Evolutionary conservation across 2,888 invertebrate genomes (phyloP).

Genomic region (Drosophila diplacantha): DNA sequence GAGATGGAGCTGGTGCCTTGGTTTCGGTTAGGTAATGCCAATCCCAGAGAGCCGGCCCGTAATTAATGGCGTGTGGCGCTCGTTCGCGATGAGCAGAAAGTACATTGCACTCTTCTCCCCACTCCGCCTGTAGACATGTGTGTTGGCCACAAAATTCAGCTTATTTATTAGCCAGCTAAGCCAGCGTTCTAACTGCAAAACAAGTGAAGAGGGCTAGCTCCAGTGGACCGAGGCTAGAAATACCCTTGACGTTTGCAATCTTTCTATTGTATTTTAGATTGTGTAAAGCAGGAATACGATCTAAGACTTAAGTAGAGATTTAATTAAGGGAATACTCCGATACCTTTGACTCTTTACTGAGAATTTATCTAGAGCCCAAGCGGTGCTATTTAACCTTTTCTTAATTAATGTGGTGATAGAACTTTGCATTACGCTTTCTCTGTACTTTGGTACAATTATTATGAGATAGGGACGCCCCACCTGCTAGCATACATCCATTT

Average conservation of each 20-base stretch:
- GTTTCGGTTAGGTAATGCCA: conserved; percentile 37
- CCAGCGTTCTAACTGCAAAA: conserved; percentile 59
- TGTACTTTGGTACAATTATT: neutral
- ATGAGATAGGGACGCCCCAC: neutral
- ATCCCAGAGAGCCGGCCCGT: conserved; percentile 47
- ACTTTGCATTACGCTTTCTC: neutral
- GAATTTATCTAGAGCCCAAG: too few relatives aligned
- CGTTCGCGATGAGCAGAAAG: conserved; percentile 51
- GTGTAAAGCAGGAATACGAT: neutral
- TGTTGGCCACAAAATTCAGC: conserved; percentile 37
- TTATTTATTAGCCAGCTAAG: conserved; percentile 42
- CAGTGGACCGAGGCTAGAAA: neutral
- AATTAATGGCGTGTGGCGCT: conserved; percentile 72
- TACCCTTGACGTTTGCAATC: neutral
- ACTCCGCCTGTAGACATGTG: neutral
- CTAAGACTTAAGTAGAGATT: neutral
- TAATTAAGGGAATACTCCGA: neutral
- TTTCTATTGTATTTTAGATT: neutral
- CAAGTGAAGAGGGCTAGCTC: conserved; percentile 18
- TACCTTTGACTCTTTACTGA: fast-evolving
- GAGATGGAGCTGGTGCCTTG: conserved; percentile 8
- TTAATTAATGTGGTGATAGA: neutral
- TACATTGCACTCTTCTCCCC: conserved; percentile 63
- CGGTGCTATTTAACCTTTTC: neutral
- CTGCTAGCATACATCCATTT: neutral